Base-by-base conservation (phyloP, 2,888 invertebrate genomes). In the Strigamia maritima region DNA sequence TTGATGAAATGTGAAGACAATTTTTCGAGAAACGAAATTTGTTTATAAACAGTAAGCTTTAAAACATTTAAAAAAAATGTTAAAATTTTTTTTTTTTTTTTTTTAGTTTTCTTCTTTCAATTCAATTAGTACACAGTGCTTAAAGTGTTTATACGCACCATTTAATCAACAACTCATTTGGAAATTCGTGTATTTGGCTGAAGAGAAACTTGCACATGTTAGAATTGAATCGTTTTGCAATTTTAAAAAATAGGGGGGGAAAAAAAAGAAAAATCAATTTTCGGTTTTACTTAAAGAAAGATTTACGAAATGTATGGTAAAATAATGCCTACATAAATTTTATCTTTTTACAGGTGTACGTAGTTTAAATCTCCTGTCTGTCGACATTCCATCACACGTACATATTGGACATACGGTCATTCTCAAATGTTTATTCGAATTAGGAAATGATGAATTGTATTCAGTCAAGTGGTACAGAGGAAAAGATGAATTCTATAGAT, bases 391-490 rank as follows among this genome's bases (percentile, higher is more conserved):
- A 22, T 38, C 26, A 38, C 79, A 79, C 44, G 40, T 75, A 2
- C 35, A 24, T n/a, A 40, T 75, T 75, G 91, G 91, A 0, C 91
- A 91, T 82, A 88, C 89, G 35, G 90, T 91, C 8, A 88, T 90
- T 81, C 86, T 92, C 75, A 90, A 91, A 84, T 92, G 92, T 83
- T 89, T 90, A 83, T 92, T 89, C 86, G 91, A 91, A 82, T 85
- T 92, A 79, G 90, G 90, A 49, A 88, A 88, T 78, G 40, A 70
- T 16, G 74, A 79, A 38, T 87, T 93, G 79, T 93, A 93, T 86
- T 91, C 93, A 24, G 92, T 93, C 83, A 93, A 93, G 87, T 93
- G 93, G 93, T 93, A 93, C 88, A 91, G 93, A 85, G 93, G 93
- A 87, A 91, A 92, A 87, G 93, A 93, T 84, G 93, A 93, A 86